A percentile compares a stretch with the other conserved stretches of the same genome.
Evolutionary conservation across 2,113 vertebrate genomes (phyloP).

Genomic region (Ammodytes dubius): DNA sequence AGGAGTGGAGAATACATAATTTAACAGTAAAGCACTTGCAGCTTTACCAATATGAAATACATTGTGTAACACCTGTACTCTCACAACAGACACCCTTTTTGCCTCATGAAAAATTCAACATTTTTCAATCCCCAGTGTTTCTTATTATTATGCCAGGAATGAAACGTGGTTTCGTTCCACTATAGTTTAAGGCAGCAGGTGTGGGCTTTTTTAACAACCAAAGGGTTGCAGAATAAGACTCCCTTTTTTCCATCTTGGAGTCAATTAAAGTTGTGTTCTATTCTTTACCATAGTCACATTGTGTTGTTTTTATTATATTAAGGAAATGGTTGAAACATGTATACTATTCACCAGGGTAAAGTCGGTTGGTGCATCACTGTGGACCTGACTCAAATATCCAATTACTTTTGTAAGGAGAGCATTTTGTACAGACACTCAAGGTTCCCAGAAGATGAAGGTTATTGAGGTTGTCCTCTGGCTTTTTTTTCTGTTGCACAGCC

Average conservation of each 20-base stretch:
- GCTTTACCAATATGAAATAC: conserved; percentile 57
- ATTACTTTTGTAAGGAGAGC: conserved; percentile 1
- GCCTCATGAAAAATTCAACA: conserved; percentile 72
- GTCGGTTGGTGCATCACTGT: neutral
- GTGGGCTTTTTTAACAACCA: conserved; percentile 19
- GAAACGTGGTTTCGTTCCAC: conserved; percentile 24
- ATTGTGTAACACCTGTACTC: conserved; percentile 59
- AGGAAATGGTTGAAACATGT: conserved; percentile 23
- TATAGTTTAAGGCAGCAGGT: neutral
- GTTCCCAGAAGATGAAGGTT: neutral
- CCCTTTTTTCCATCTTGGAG: neutral
- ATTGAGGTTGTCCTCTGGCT: too few species aligned
- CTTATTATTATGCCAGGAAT: conserved; percentile 51
- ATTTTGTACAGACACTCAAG: neutral
- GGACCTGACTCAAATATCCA: neutral
- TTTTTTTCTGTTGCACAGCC: too few species aligned
- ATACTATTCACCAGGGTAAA: conserved; percentile 11
- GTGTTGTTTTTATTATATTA: conserved; percentile 15
- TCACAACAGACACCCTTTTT: conserved; percentile 27
- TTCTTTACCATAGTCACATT: conserved; percentile 8
- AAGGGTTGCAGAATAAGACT: neutral
- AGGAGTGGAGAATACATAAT: conserved; percentile 66
- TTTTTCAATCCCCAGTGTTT: conserved; percentile 47
- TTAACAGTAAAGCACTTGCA: conserved; percentile 63
- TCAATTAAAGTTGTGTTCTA: neutral